These are phyloP conservation scores for Agonopterix subpropinquella DNA, from an alignment of 2,888 invertebrate genomes.

Conservation along the genomic window DNA sequence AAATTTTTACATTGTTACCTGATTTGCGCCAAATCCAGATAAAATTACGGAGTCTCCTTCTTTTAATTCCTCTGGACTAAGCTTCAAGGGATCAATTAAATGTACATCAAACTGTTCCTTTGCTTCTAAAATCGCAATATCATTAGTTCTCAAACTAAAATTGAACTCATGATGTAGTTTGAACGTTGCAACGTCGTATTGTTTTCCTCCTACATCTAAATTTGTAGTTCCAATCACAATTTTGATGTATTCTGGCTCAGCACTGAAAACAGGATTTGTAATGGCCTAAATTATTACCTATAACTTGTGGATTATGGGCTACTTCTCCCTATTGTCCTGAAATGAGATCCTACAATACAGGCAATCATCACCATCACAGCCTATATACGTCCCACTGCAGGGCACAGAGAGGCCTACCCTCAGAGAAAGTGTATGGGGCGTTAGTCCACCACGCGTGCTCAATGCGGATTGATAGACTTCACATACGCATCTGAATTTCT, in stretches of 20 bases:
- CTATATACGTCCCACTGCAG: too few species aligned
- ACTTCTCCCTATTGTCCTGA: too few species aligned
- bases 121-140: conserved; percentile 52
- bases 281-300: too few species aligned
- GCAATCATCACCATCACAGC: too few species aligned
- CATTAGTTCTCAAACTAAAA: conserved; percentile 32
- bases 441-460: too few species aligned
- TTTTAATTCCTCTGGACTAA: conserved; percentile 25
- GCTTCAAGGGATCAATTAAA: conserved; percentile 26
- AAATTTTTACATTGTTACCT: conserved; percentile 28
- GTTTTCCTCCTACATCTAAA: conserved; percentile 39
- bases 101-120: conserved; percentile 34
- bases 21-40: conserved; percentile 53
- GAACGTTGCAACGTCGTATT: conserved; percentile 33
- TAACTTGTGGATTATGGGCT: too few species aligned
- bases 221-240: conserved; percentile 52
- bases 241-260: conserved; percentile 40
- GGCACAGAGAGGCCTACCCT: too few species aligned
- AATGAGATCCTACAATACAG: too few species aligned
- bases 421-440: too few species aligned
- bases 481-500: too few species aligned
- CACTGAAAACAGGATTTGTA: conserved; percentile 23
- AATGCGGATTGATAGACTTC: too few species aligned
- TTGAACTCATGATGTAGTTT: conserved; percentile 39
- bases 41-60: conserved; percentile 47